A percentile compares a stretch with the other conserved stretches of the same genome.
These are phyloP conservation scores for Frankliniella intonsa DNA, from an alignment of 2,888 invertebrate genomes.

Conservation along the genomic window DNA sequence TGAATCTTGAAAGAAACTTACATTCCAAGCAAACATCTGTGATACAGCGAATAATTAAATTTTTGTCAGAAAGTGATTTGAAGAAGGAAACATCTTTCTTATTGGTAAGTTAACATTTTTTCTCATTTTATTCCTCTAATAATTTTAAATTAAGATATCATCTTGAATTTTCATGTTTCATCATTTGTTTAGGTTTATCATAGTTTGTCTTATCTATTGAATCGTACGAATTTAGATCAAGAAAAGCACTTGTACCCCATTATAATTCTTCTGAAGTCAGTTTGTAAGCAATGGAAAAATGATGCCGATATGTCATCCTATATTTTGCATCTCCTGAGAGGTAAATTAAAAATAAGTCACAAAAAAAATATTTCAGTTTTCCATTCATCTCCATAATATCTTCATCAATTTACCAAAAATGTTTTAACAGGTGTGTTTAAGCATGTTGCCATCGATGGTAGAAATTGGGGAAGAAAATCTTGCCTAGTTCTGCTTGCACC, in stretches of 20 bases:
- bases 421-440: slow-evolving; percentile 37
- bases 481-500: not conserved
- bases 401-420: not conserved
- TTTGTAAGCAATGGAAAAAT: not conserved
- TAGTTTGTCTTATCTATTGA: not conserved
- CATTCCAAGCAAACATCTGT: not conserved
- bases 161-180: not conserved
- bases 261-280: not conserved
- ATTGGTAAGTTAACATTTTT: not conserved
- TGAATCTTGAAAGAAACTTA: not conserved
- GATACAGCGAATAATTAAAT: not conserved
- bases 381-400: not conserved
- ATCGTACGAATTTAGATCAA: not conserved
- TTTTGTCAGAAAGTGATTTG: not conserved
- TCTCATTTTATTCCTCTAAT: not conserved
- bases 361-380: slow-evolving; percentile 28
- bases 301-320: not conserved
- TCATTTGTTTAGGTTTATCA: not conserved
- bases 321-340: not conserved
- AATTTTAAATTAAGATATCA: slow-evolving; percentile 37
- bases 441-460: not conserved
- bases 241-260: not conserved
- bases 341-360: slow-evolving; percentile 33
- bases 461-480: not conserved
- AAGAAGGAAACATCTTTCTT: not conserved